These are phyloP conservation scores for Cyclargus thomasi DNA, from an alignment of 1,140 invertebrate species.

Conservation along the genomic window DNA sequence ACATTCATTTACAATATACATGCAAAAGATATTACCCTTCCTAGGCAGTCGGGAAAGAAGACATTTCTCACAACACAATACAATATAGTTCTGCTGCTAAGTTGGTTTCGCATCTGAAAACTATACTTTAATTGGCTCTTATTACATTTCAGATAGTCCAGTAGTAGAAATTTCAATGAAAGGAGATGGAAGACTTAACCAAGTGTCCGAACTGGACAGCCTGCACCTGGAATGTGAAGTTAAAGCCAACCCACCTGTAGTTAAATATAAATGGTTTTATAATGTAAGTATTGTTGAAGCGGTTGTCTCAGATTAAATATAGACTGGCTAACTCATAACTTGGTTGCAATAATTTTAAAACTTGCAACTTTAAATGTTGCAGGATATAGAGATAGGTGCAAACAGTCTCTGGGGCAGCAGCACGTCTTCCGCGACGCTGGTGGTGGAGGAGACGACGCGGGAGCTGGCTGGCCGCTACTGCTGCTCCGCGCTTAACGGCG, in stretches of 20 bases:
- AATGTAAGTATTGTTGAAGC: slow-evolving; percentile 78
- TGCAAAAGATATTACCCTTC: too few relatives aligned
- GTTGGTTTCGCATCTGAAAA: too few relatives aligned
- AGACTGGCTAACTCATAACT: too few relatives aligned
- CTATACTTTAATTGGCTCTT: too few relatives aligned
- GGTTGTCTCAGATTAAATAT: too few relatives aligned
- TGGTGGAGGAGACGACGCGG: slow-evolving; percentile 49
- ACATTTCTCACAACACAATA: too few relatives aligned
- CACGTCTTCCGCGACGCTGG: slow-evolving; percentile 35
- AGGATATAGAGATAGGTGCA: too few relatives aligned
- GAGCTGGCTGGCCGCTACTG: slow-evolving; percentile 60
- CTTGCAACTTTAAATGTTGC: too few relatives aligned
- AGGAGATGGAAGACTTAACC: slow-evolving; percentile 48
- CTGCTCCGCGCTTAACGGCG: slow-evolving; percentile 72
- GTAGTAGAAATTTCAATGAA: slow-evolving; percentile 53
- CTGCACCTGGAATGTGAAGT: slow-evolving; percentile 88
- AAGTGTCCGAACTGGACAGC: slow-evolving; percentile 51
- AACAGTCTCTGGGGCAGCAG: background rate
- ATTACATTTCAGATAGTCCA: slow-evolving; percentile 60
- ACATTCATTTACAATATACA: too few relatives aligned
- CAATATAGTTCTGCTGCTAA: too few relatives aligned
- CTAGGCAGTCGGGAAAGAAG: too few relatives aligned
- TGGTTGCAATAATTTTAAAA: too few relatives aligned
- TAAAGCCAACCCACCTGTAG: slow-evolving; percentile 83
- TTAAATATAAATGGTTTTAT: slow-evolving; percentile 85